Conservation (phyloP, 2,797 vertebrate genomes). For the Dromococcyx pavoninus region DNA sequence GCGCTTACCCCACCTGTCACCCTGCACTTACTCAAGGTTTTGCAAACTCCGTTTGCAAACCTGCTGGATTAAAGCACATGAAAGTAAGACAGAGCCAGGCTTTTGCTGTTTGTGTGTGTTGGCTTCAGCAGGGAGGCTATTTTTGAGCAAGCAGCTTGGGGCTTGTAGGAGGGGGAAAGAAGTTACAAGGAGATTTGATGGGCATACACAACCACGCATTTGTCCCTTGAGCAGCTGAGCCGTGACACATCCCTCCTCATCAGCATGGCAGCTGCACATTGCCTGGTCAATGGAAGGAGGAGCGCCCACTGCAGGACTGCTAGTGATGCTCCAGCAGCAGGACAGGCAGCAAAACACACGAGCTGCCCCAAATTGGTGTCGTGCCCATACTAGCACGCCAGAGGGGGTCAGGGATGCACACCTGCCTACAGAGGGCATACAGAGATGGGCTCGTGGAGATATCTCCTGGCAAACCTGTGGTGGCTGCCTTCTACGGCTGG, state of each 20-base stretch:
- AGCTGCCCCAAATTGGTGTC: background rate
- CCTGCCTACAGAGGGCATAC: background rate
- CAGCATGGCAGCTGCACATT: accelerated
- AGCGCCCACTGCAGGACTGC: background rate
- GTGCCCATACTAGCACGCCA: accelerated
- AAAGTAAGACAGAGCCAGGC: background rate
- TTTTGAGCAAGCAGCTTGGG: accelerated
- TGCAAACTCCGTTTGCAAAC: background rate
- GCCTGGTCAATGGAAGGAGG: background rate
- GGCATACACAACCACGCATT: accelerated
- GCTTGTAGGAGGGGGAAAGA: background rate
- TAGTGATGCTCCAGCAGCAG: background rate
- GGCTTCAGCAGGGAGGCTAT: background rate
- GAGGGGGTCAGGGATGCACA: accelerated
- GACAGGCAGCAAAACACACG: background rate
- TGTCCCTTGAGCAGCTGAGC: background rate
- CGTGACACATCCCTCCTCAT: accelerated
- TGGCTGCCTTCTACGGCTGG: too few relatives aligned
- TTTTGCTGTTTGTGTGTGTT: background rate
- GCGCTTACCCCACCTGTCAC: accelerated
- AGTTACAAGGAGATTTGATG: background rate
- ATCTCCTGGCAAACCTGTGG: background rate
- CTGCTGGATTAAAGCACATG: accelerated
- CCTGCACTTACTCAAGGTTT: accelerated
- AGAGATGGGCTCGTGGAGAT: background rate